A percentile compares a stretch with the other conserved stretches of the same genome.
phyloP scores from a whole-genome alignment of 2,797 vertebrate species.

The Poecile montanus region DNA sequence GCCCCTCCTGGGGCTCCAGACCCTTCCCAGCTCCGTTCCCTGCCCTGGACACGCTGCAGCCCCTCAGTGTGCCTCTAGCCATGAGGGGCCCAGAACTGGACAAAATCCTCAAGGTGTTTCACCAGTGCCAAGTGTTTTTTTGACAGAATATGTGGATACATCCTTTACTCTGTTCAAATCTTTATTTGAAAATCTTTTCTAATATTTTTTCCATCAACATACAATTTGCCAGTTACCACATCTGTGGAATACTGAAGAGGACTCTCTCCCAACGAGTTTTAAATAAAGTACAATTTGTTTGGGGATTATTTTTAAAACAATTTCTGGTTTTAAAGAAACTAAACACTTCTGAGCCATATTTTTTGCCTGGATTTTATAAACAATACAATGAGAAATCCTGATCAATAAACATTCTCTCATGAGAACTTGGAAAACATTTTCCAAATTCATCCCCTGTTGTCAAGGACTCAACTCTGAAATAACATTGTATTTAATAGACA shows the following conservation, averaged over 20 bases:
- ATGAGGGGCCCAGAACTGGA: background rate
- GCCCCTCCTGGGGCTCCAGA: background rate
- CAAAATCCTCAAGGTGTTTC: background rate
- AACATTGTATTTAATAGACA: background rate
- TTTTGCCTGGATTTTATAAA: background rate
- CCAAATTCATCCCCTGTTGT: background rate
- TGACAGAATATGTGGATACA: background rate
- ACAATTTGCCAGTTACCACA: background rate
- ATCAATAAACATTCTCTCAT: background rate
- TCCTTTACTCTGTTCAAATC: background rate
- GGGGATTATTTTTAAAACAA: background rate
- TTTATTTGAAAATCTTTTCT: background rate
- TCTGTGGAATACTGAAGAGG: background rate
- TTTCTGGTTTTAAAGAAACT: background rate
- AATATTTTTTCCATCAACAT: background rate
- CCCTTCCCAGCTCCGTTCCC: background rate
- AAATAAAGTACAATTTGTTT: background rate
- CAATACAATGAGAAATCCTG: background rate
- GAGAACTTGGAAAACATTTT: background rate
- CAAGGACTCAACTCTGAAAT: background rate
- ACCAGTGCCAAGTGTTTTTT: background rate
- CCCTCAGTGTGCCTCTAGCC: rapidly evolving
- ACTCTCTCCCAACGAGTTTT: background rate
- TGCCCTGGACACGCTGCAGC: rapidly evolving
- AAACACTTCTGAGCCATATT: background rate